Conservation (phyloP, 2,888 invertebrate species). For the Harpagoxenus sublaevis region DNA sequence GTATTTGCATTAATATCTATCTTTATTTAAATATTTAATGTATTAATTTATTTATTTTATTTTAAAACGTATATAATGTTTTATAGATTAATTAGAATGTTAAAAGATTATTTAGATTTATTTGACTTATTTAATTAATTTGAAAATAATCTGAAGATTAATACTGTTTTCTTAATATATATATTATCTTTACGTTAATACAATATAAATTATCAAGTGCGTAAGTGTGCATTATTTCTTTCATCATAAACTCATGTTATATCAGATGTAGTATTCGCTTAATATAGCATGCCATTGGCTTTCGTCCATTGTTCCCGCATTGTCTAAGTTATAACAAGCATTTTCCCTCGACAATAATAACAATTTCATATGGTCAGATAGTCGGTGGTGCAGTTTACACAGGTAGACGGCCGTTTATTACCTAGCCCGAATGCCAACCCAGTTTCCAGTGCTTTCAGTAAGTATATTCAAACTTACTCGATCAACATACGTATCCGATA, state of each 20-base stretch:
- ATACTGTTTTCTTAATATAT: background rate
- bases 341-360: slow-evolving; percentile 71
- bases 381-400: slow-evolving; percentile 69
- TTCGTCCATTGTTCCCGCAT: slow-evolving; percentile 47
- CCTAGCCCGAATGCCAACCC: slow-evolving; percentile 58
- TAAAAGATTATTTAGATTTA: background rate
- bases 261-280: slow-evolving; percentile 17
- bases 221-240: background rate
- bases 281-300: slow-evolving; percentile 43
- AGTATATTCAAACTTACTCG: slow-evolving; percentile 72
- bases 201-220: slow-evolving; percentile 13
- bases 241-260: background rate
- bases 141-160: slow-evolving; percentile 24
- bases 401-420: slow-evolving; percentile 67
- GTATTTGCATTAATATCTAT: background rate
- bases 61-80: background rate
- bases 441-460: slow-evolving; percentile 67
- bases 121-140: slow-evolving; percentile 38
- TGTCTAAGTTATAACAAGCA: slow-evolving; percentile 53
- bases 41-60: background rate
- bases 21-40: background rate
- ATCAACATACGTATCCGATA: slow-evolving; percentile 63
- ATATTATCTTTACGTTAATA: background rate
- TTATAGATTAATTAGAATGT: too few relatives aligned
- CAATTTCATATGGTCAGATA: slow-evolving; percentile 73